These are phyloP conservation scores for Horisme vitalbata DNA, from an alignment of 2,888 invertebrate species.

Conservation along the genomic window DNA sequence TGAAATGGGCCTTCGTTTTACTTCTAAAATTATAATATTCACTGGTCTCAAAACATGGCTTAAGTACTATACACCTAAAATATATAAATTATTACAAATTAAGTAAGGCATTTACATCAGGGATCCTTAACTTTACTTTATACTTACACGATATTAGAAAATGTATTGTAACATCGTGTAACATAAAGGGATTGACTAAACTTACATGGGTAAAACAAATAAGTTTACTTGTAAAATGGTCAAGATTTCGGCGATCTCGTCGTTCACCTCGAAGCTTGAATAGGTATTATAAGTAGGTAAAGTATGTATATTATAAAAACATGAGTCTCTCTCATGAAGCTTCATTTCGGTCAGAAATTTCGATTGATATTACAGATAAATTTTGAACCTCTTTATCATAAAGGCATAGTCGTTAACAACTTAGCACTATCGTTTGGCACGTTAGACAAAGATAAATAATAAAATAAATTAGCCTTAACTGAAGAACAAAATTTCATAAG, in stretches of 20 bases:
- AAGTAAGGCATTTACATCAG: conserved; percentile 83
- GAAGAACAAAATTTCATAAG: conserved; percentile 59
- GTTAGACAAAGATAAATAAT: conserved; percentile 65
- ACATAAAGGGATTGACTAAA: conserved; percentile 80
- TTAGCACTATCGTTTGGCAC: conserved; percentile 82
- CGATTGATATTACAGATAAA: conserved; percentile 54
- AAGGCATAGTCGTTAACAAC: conserved; percentile 75
- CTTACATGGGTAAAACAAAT: conserved; percentile 80
- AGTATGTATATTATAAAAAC: conserved; percentile 35
- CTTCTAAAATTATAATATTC: conserved; percentile 81
- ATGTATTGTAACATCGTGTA: conserved; percentile 73
- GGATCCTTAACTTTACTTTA: conserved; percentile 76
- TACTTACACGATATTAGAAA: conserved; percentile 76
- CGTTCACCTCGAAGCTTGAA: conserved; percentile 69
- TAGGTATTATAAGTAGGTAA: no score
- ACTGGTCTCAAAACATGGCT: conserved; percentile 83
- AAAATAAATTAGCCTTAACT: conserved; percentile 63
- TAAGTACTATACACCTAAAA: conserved; percentile 83
- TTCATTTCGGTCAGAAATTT: conserved; percentile 68
- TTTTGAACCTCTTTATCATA: conserved; percentile 69
- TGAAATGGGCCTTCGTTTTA: conserved; percentile 65
- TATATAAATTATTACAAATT: conserved; percentile 84
- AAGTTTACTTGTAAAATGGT: conserved; percentile 77
- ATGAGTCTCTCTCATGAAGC: conserved; percentile 44
- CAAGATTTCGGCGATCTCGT: conserved; percentile 80